Base-by-base conservation (phyloP, 2,113 vertebrate species). In the Ceyx cyanopectus region DNA sequence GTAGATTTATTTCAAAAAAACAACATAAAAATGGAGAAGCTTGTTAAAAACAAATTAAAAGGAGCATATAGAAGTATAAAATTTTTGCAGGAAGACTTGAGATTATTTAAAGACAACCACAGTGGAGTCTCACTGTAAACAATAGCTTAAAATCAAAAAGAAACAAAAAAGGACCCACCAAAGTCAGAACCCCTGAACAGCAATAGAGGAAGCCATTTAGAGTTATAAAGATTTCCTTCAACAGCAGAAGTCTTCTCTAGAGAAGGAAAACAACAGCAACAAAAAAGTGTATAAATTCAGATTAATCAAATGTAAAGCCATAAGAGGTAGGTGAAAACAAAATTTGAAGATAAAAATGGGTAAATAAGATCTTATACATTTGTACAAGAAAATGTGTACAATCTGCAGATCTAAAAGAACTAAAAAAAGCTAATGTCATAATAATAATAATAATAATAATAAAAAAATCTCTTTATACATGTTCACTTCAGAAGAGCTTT, bases 21-120 rank as follows among this genome's bases (percentile, higher is more conserved):
- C 74, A 34, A 34, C 8, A 87, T 14, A 65, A 56, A 74, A 80
- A 66, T 22, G 13, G 85, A 82, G 65, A 81, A 68, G 45, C 18
- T 89, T 76, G 61, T 92, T 92, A 81, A 87, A 93, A 92, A 81
- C 68, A 92, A 93, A 81, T 89, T 94, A 72, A 91, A 95, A 94
- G 66, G 84, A 84, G 92, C n/a, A 60, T 46, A 68, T 4, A 67
- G 40, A 92, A 76, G 62, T 80, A 51, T 22, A 45, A 79, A 82
- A 86, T 32, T 56, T 34, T 74, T 74, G 45, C 51, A 89, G 61
- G 17, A 40, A 83, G 57, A 30, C 14, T 51, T 46, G 23, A 65
- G 32, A 61, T 69, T 79, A 51, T 69, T 86, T 83, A 83, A 72
- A 85, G 56, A 69, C 40, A 74, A 30, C 45, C 75, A 10, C 58